Conservation (phyloP, 2,888 invertebrate genomes). For the Habrosyne pyritoides region DNA sequence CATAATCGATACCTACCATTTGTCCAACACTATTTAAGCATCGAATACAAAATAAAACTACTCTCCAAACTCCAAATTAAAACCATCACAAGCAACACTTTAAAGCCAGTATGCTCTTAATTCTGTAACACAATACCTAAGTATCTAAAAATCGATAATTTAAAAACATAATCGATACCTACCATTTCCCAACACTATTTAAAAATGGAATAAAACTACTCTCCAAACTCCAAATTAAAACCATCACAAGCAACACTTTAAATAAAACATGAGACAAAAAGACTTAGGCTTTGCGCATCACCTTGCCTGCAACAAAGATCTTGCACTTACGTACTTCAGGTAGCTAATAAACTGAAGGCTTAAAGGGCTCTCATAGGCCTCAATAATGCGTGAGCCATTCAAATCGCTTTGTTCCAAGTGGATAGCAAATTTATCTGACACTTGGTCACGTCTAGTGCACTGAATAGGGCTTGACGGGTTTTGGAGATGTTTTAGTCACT, state of each 20-base stretch:
- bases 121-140: no score
- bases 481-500: background rate
- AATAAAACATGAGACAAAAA: background rate
- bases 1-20: no score
- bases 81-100: background rate
- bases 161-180: no score
- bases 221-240: background rate
- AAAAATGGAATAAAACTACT: background rate
- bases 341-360: conserved; percentile 2
- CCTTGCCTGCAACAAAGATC: background rate
- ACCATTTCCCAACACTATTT: no score
- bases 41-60: background rate
- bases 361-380: conserved; percentile 2
- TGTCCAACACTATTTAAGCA: no score
- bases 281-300: background rate
- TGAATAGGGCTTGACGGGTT: conserved; percentile 11
- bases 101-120: no score
- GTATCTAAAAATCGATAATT: no score
- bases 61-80: background rate
- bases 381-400: conserved; percentile 16
- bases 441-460: conserved; percentile 35
- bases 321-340: background rate
- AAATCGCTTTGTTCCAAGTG: conserved; percentile 11
- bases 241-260: background rate
- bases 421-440: conserved; percentile 28